Conservation (phyloP, 2,797 vertebrate genomes). For the Kryptopterus vitreolus region DNA sequence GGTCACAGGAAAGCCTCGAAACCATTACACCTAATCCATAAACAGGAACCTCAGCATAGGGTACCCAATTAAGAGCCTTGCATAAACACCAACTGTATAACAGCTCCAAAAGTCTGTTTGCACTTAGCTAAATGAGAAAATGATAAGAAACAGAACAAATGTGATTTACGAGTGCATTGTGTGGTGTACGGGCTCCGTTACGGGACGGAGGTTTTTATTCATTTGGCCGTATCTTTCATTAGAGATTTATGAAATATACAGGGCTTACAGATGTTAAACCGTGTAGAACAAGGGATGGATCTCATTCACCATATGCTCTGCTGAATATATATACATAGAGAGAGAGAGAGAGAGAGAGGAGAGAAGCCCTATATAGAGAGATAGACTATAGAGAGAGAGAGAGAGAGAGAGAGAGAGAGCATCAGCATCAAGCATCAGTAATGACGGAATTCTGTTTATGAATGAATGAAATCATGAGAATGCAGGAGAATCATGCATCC, state of each 20-base stretch:
- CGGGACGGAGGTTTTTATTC: conserved; percentile 18
- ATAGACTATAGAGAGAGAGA: too few species aligned
- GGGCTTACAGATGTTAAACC: background rate
- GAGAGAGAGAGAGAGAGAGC: too few species aligned
- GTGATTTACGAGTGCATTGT: background rate
- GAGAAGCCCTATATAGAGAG: too few species aligned
- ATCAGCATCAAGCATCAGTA: conserved; percentile 3
- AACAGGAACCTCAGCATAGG: background rate
- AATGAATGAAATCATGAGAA: conserved; percentile 18
- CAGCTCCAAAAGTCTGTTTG: background rate
- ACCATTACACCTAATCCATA: background rate
- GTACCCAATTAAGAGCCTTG: conserved; percentile 11
- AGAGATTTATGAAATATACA: conserved; percentile 15
- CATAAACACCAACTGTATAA: conserved; percentile 18
- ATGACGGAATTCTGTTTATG: background rate
- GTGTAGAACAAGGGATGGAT: conserved; percentile 3
- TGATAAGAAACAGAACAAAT: conserved; percentile 12
- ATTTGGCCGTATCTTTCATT: conserved; percentile 20
- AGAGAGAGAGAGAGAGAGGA: too few species aligned
- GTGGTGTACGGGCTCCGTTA: background rate
- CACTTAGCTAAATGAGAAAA: conserved; percentile 8
- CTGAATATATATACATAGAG: too few species aligned
- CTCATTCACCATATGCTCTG: background rate
- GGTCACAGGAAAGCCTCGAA: background rate
- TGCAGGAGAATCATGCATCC: background rate